These are phyloP conservation scores for Drosophila lutescens DNA, from an alignment of 2,888 invertebrate species.

Conservation along the genomic window DNA sequence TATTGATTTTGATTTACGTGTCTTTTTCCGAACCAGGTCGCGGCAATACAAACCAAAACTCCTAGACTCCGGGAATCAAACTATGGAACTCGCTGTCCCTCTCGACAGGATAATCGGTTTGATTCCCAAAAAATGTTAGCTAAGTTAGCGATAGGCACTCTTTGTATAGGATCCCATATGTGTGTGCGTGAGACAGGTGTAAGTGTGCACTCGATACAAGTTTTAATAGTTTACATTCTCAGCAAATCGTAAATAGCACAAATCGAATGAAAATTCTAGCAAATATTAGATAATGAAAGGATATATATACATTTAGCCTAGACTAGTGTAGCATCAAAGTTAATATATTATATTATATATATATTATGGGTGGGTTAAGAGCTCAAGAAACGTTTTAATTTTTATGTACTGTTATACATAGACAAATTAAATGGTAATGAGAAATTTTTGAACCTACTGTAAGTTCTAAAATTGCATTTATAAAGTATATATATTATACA, in stretches of 20 bases:
- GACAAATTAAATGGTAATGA: slow-evolving; percentile 48
- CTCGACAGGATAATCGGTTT: slow-evolving; percentile 18
- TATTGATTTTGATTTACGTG: slow-evolving; percentile 19
- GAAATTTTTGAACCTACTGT: slow-evolving; percentile 76
- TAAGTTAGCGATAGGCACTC: slow-evolving; percentile 69
- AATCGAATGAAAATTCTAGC: slow-evolving; percentile 59
- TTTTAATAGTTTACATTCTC: slow-evolving; percentile 72
- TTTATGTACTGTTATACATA: slow-evolving; percentile 69
- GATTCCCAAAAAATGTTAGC: slow-evolving; percentile 40
- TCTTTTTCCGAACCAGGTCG: slow-evolving; percentile 53
- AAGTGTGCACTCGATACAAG: slow-evolving; percentile 62
- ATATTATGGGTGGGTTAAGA: slow-evolving; percentile 42
- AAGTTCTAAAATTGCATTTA: slow-evolving; percentile 81
- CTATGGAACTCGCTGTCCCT: slow-evolving; percentile 35
- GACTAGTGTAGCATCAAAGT: slow-evolving; percentile 66
- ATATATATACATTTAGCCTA: slow-evolving; percentile 57
- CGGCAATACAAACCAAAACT: slow-evolving; percentile 66
- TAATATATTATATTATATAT: slow-evolving; percentile 45
- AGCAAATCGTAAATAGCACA: slow-evolving; percentile 74
- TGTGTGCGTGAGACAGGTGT: slow-evolving; percentile 25
- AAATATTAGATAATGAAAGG: slow-evolving; percentile 67
- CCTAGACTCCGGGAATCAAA: slow-evolving; percentile 66
- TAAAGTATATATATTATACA: slow-evolving; percentile 62
- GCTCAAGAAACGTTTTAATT: slow-evolving; percentile 75
- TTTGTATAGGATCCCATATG: slow-evolving; percentile 59